A percentile compares a stretch with the other conserved stretches of the same genome.
These are phyloP conservation scores for Drosophila silvestris DNA, from an alignment of 2,888 invertebrate species.

Conservation along the genomic window DNA sequence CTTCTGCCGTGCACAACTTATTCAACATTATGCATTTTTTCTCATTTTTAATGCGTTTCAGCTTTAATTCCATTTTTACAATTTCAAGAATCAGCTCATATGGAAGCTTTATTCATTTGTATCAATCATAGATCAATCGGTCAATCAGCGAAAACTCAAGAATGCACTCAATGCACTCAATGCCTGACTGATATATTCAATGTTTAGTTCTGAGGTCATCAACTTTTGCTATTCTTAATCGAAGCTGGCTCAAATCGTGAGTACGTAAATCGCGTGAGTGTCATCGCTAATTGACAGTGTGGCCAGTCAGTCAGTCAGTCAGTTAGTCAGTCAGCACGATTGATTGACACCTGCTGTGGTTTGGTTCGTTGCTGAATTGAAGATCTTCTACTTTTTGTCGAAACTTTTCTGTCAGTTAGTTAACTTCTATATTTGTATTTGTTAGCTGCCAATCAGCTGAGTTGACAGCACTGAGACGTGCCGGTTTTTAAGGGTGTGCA, in stretches of 20 bases:
- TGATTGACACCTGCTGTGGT: constrained; percentile 48
- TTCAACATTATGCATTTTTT: too few relatives aligned
- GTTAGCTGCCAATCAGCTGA: constrained; percentile 37
- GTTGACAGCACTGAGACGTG: constrained; percentile 38
- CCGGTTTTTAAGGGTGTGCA: background rate
- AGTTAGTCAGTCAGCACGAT: background rate
- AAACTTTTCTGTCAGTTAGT: constrained; percentile 43
- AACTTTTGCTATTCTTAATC: background rate
- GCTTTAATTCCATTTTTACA: background rate
- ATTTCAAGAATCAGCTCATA: background rate
- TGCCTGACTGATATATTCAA: background rate
- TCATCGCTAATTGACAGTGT: constrained; percentile 45
- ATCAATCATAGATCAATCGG: background rate
- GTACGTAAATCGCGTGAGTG: background rate
- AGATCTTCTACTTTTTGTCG: background rate
- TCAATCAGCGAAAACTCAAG: background rate
- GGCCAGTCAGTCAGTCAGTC: constrained; percentile 1
- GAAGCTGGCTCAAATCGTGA: background rate
- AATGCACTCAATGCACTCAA: background rate
- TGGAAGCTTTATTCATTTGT: background rate
- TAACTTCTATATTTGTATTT: constrained; percentile 6
- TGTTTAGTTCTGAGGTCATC: background rate
- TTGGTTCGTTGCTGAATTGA: background rate
- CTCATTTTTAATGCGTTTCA: background rate
- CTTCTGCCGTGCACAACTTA: background rate